phyloP scores from a whole-genome alignment of 2,797 vertebrate species.

The Poecilia picta region DNA sequence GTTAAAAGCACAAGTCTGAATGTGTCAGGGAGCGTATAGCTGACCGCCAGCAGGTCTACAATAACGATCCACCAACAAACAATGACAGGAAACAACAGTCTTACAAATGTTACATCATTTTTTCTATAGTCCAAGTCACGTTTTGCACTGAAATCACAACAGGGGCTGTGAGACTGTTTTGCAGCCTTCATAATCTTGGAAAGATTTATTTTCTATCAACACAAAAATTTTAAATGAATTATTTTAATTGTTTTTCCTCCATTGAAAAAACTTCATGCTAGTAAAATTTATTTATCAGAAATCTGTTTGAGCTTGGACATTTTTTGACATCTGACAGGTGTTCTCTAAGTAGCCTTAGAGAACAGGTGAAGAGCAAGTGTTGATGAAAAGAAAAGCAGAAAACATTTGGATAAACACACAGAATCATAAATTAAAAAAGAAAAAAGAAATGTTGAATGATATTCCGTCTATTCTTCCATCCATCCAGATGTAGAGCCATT shows the following conservation, averaged over 20 bases:
- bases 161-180: background rate
- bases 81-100: background rate
- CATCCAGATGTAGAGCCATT: background rate
- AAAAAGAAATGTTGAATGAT: background rate
- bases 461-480: background rate
- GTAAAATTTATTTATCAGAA: too few species aligned
- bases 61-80: background rate
- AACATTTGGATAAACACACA: background rate
- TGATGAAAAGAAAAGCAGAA: background rate
- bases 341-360: background rate
- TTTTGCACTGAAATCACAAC: too few species aligned
- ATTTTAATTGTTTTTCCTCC: background rate
- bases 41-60: background rate
- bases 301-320: slow-evolving; percentile 12
- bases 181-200: background rate
- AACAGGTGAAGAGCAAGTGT: background rate
- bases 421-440: background rate
- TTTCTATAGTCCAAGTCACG: too few species aligned
- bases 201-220: background rate
- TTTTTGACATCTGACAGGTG: background rate
- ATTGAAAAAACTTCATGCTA: background rate
- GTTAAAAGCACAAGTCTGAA: slow-evolving; percentile 4
- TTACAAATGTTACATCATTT: too few species aligned
- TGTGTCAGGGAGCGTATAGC: background rate
- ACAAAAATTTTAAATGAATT: background rate